phyloP scores from a whole-genome alignment of 2,888 invertebrate species.

The Cynaeus angustus region DNA sequence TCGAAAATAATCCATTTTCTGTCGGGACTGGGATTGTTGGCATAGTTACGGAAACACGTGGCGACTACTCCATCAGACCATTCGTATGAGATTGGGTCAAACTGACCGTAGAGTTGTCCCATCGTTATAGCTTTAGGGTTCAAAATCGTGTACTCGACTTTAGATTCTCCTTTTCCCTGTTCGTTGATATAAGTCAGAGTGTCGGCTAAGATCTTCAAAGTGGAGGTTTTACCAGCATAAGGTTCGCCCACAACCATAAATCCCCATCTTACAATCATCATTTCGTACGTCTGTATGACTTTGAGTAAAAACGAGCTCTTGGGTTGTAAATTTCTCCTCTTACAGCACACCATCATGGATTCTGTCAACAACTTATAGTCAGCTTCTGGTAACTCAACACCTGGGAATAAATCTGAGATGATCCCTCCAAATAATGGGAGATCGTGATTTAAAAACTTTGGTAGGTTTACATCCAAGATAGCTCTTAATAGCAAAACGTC shows the following conservation, averaged over 20 bases:
- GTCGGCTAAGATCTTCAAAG: constrained; percentile 83
- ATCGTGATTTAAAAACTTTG: constrained; percentile 94
- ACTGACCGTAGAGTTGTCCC: constrained; percentile 93
- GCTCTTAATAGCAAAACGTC: constrained; percentile 89
- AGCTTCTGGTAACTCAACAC: constrained; percentile 81
- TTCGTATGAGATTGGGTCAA: constrained; percentile 91
- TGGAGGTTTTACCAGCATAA: constrained; percentile 94
- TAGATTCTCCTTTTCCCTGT: constrained; percentile 72
- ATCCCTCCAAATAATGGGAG: constrained; percentile 93
- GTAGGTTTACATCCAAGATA: constrained; percentile 95
- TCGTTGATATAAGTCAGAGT: constrained; percentile 83
- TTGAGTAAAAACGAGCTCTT: constrained; percentile 91
- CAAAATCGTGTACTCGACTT: constrained; percentile 84
- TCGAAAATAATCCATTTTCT: constrained; percentile 96
- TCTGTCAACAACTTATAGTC: constrained; percentile 86
- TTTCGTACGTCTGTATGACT: constrained; percentile 92
- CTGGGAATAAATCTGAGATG: constrained; percentile 93
- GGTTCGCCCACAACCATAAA: constrained; percentile 95
- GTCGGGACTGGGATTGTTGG: constrained; percentile 82
- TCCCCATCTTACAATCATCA: constrained; percentile 95
- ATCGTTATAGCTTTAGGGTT: constrained; percentile 96
- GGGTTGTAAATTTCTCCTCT: constrained; percentile 86
- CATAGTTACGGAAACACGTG: constrained; percentile 84
- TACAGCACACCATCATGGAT: constrained; percentile 73
- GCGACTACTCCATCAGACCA: constrained; percentile 93